phyloP scores from a whole-genome alignment of 2,888 invertebrate genomes.

The Yponomeuta cagnagella region DNA sequence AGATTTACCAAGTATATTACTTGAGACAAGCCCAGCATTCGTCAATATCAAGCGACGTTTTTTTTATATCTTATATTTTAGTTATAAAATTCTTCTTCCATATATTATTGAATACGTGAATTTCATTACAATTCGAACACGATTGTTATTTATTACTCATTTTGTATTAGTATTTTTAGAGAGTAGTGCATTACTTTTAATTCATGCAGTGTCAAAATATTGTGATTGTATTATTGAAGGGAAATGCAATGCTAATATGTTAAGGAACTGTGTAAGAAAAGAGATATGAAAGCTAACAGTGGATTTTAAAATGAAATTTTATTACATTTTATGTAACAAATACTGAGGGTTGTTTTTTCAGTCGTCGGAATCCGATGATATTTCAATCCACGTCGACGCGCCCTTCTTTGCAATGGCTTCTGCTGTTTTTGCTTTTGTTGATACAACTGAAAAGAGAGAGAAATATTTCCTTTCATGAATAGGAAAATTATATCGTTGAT shows the following conservation, averaged over 20 bases:
- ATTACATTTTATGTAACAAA: conserved; percentile 54
- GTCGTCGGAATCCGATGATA: conserved; percentile 63
- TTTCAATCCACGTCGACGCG: conserved; percentile 60
- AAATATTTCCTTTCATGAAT: background rate
- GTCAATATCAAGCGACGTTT: background rate
- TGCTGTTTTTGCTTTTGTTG: conserved; percentile 51
- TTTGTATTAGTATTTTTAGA: conserved; percentile 22
- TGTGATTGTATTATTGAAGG: conserved; percentile 42
- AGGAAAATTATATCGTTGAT: background rate
- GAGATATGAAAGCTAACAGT: conserved; percentile 49
- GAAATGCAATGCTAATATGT: conserved; percentile 40
- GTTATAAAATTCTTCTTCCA: background rate
- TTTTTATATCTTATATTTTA: background rate
- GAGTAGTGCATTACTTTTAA: conserved; percentile 16
- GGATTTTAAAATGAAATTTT: conserved; percentile 52
- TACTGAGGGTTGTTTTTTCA: conserved; percentile 29
- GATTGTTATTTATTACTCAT: conserved; percentile 17
- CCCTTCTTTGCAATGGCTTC: conserved; percentile 51
- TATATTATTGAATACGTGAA: conserved; percentile 6
- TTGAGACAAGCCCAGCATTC: background rate
- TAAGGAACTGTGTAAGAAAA: conserved; percentile 37
- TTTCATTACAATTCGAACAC: conserved; percentile 6
- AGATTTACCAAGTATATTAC: background rate
- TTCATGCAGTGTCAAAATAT: conserved; percentile 35
- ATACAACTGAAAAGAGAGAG: conserved; percentile 47